Base-by-base conservation (phyloP, 2,113 vertebrate species). In the Thamnaconus septentrionalis region DNA sequence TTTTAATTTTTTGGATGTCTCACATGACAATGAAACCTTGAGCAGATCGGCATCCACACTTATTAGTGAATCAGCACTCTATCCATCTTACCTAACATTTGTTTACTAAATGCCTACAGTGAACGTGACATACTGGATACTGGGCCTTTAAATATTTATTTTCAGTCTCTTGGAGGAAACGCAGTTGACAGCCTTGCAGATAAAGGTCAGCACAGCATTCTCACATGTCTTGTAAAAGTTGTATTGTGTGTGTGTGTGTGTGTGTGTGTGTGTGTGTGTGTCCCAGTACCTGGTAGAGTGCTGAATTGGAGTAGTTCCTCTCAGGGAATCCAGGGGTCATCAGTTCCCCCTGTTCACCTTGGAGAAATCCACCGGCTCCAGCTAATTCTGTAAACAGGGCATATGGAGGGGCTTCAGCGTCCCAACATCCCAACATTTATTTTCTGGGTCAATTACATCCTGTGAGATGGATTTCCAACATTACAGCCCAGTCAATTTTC, bases 331-430 rank as follows among this genome's bases (percentile, higher is more conserved):
- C 76, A 1, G 90, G 91, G 65, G 89, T 92, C 81, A 83, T 83
- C 66, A 92, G 67, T 69, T 84, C 76, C 68, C 90, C 92, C 18
- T 11, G 77, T 75, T 92, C 90, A 82, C 89, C 90, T 64, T 91
- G 86, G 59, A 93, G 80, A 81, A 76, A 56, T 56, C 91, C 92
- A 69, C 90, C 91, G 9, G 87, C 88, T 64, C 87, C 90, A 0
- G 84, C 75, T 84, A 93, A 89, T 85, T 91, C 92, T 93, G 75
- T 67, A 57, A 74, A 10, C 8, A 31, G 63, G 41, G 64, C 81
- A 53, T 52, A 84, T 61, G 56, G 61, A 82, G 64, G 64, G 64
- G 73, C 63, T 85, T 89, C 5, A 89, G 73, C 59, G 76, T 50
- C 48, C 11, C 50, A 72, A 11, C 12, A 40, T 59, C 40, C 50